Conservation (phyloP, 2,113 vertebrate species). For the Herpetotheres cachinnans region DNA sequence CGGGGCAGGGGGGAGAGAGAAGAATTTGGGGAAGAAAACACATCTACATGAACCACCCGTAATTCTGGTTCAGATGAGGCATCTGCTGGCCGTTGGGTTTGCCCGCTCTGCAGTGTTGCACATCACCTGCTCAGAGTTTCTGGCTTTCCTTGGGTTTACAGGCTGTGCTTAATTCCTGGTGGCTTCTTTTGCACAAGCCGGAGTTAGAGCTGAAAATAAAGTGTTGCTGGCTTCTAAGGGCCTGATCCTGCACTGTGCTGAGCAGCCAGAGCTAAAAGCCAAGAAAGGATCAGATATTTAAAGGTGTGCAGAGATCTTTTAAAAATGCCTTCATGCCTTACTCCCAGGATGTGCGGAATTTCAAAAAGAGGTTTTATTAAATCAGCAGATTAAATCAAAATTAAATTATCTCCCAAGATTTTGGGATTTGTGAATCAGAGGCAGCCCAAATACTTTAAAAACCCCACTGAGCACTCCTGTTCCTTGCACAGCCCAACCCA, state of each 20-base stretch:
- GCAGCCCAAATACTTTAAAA: not conserved
- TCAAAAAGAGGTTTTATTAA: not conserved
- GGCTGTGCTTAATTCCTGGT: not conserved
- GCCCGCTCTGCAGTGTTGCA: not conserved
- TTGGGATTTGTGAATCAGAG: not conserved
- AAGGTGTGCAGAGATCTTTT: not conserved
- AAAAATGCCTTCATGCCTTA: not conserved
- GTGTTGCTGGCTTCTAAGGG: not conserved
- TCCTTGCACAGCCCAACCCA: not conserved
- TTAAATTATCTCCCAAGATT: not conserved
- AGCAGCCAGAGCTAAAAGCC: rapidly evolving
- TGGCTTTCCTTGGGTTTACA: not conserved
- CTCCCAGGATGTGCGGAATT: not conserved
- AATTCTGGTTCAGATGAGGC: slow-evolving; percentile 48
- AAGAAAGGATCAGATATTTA: not conserved
- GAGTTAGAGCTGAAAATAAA: not conserved
- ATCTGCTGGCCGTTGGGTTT: slow-evolving; percentile 22
- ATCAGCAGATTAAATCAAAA: not conserved
- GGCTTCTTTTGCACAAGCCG: not conserved
- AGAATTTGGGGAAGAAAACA: not conserved
- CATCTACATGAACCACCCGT: slow-evolving; percentile 12
- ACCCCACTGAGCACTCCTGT: not conserved
- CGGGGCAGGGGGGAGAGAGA: not conserved
- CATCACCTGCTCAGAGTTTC: not conserved
- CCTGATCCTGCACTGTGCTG: not conserved